phyloP scores from a whole-genome alignment of 2,113 vertebrate genomes.

The Rhodinocichla rosea region DNA sequence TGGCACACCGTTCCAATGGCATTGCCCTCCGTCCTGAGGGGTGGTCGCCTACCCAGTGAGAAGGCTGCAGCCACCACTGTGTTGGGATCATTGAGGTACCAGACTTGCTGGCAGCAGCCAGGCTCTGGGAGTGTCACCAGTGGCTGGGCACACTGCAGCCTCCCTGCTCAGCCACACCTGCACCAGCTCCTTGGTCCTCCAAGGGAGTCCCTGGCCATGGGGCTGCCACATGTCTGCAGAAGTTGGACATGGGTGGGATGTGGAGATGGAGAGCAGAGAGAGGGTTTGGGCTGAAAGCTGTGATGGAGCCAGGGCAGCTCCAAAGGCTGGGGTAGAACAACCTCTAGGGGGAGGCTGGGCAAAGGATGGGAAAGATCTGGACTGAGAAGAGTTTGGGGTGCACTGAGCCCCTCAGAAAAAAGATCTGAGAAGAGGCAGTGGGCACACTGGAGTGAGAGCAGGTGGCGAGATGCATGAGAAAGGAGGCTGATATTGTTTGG shows the following conservation, averaged over 20 bases:
- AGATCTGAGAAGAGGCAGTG: neutral
- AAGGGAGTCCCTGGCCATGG: too few relatives aligned
- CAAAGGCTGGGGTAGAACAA: neutral
- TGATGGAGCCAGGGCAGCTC: neutral
- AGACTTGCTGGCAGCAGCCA: neutral
- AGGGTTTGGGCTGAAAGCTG: neutral
- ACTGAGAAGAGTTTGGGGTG: neutral
- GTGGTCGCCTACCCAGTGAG: neutral
- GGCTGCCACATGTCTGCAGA: accelerated
- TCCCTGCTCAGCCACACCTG: neutral
- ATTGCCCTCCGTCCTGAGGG: neutral
- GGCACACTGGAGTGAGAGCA: neutral
- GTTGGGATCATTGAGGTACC: neutral
- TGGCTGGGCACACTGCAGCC: neutral
- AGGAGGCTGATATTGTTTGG: neutral
- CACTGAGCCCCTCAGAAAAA: neutral
- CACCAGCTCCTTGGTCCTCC: neutral
- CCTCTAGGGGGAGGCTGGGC: neutral
- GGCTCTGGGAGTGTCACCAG: accelerated
- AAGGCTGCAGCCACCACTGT: neutral
- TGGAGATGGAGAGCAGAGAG: neutral
- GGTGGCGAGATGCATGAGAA: accelerated
- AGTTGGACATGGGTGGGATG: neutral
- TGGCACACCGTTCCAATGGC: neutral
- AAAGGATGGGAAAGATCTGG: neutral